Percentiles rank a stretch among this genome's conserved stretches.
Evolutionary conservation across 2,888 invertebrate species (phyloP).

Genomic region (Cephus pulcher): DNA sequence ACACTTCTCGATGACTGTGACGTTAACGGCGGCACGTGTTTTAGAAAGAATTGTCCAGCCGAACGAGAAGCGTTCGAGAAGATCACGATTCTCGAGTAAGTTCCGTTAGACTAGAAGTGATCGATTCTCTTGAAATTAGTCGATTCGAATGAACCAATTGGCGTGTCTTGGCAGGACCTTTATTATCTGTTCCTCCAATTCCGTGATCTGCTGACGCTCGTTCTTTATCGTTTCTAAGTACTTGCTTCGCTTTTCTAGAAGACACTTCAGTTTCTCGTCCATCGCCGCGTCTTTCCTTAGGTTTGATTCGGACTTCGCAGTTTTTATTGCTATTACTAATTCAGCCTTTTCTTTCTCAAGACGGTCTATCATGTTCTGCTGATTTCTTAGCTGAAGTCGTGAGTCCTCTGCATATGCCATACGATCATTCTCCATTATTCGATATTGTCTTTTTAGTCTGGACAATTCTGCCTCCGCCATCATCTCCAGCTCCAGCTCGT

Average conservation of each 20-base stretch:
- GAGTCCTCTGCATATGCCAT: constrained; percentile 78
- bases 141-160: not conserved
- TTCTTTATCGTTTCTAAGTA: constrained; percentile 68
- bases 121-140: not conserved
- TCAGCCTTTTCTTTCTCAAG: constrained; percentile 75
- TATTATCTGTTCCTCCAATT: constrained; percentile 69
- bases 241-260: constrained; percentile 71
- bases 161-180: constrained; percentile 61
- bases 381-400: constrained; percentile 74
- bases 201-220: constrained; percentile 68
- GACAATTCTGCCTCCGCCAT: constrained; percentile 83
- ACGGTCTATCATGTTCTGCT: constrained; percentile 73
- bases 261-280: constrained; percentile 68
- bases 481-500: constrained; percentile 81
- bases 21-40: not conserved
- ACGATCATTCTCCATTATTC: constrained; percentile 86
- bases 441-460: constrained; percentile 83
- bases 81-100: not conserved
- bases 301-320: constrained; percentile 71
- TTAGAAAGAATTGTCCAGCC: not conserved
- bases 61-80: not conserved
- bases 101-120: not conserved
- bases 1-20: not conserved
- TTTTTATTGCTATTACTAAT: constrained; percentile 72
- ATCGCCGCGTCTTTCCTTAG: constrained; percentile 69